Evolutionary conservation across 2,888 invertebrate species (phyloP).

Genomic region (Aphodius granarius): DNA sequence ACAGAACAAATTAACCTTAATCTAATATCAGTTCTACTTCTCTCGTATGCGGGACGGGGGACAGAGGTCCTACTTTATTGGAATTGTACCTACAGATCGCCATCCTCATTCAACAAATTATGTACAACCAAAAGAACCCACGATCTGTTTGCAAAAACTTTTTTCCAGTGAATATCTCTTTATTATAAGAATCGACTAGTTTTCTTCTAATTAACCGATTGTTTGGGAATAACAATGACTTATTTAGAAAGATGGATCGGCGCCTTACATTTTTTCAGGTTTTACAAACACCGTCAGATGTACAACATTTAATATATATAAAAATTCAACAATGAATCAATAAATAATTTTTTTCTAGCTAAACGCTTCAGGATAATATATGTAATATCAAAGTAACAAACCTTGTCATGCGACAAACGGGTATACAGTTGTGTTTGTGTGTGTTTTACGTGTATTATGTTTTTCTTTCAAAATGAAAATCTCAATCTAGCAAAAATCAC

Average conservation of each 20-base stretch:
- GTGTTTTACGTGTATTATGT: not conserved
- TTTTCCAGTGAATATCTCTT: not conserved
- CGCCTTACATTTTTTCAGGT: constrained; percentile 3
- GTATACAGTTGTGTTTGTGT: not conserved
- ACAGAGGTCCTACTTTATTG: not conserved
- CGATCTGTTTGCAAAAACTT: not conserved
- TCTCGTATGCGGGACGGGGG: not conserved
- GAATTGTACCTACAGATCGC: not conserved
- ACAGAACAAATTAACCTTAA: constrained; percentile 1
- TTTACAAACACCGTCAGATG: constrained; percentile 46
- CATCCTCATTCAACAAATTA: constrained; percentile 1
- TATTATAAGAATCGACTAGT: not conserved
- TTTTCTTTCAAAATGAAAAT: constrained; percentile 3
- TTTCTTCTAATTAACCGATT: constrained; percentile 39
- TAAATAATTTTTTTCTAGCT: not conserved
- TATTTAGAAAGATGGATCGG: constrained; percentile 29
- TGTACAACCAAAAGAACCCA: not conserved
- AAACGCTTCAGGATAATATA: not conserved
- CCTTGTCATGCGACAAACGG: not conserved
- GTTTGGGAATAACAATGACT: constrained; percentile 49
- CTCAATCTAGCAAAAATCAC: constrained; percentile 3
- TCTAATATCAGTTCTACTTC: constrained; percentile 3
- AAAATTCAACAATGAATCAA: constrained; percentile 50
- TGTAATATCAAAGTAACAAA: not conserved
- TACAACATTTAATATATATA: constrained; percentile 49